phyloP scores from a whole-genome alignment of 2,797 vertebrate species.

The Anguilla megastoma region DNA sequence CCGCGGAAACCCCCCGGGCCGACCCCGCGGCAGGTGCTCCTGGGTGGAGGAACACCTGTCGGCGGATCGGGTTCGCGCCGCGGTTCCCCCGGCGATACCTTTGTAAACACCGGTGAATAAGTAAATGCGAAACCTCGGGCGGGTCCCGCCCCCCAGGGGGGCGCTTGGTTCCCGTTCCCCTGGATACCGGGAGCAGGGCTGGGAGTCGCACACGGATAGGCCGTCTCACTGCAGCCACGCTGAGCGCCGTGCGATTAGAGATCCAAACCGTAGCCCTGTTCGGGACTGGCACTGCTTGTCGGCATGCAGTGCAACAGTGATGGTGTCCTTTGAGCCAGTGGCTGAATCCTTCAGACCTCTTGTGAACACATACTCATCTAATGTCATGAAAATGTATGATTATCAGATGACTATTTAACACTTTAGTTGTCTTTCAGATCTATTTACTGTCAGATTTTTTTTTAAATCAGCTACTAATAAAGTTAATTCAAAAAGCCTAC shows the following conservation, averaged over 20 bases:
- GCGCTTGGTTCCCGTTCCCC: conserved; percentile 22
- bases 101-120: conserved; percentile 63
- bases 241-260: background rate
- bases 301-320: background rate
- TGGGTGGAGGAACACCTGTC: conserved; percentile 80
- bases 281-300: background rate
- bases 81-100: conserved; percentile 66
- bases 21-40: conserved; percentile 76
- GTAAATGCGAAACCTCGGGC: conserved; percentile 34
- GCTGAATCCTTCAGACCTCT: too few relatives aligned
- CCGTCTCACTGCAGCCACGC: background rate
- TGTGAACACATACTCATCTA: too few relatives aligned
- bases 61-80: conserved; percentile 72
- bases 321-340: too few relatives aligned
- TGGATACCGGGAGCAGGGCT: conserved; percentile 13
- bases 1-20: conserved; percentile 67
- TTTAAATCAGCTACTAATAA: too few relatives aligned
- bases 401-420: too few relatives aligned
- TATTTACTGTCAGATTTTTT: too few relatives aligned
- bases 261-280: background rate
- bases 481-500: too few relatives aligned
- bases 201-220: background rate
- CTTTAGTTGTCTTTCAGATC: too few relatives aligned
- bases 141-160: conserved; percentile 25
- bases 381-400: too few relatives aligned